Evolutionary conservation across 2,888 invertebrate species (phyloP), one percentile per base, ranked within the genome.

Genomic region (Hypercompe scribonia): DNA sequence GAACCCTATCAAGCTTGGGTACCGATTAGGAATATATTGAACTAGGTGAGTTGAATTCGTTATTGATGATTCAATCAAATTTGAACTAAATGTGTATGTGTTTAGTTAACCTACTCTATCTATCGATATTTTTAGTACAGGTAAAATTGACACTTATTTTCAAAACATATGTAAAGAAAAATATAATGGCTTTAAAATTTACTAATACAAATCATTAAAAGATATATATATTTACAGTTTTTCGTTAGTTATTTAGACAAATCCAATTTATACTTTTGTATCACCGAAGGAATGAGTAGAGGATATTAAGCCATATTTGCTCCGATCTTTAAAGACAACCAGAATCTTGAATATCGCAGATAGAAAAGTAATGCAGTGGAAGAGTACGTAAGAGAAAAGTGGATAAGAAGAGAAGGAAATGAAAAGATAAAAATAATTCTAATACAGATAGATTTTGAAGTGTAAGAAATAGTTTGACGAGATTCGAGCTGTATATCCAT

Each of bases 21-120:
- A 87, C 87, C 87, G 90, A 91, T 91, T 90, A 90, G 86, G 82
- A 86, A 86, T 83, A 84, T 80, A 86, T 89, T 90, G 88, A 86
- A 83, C 85, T 85, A 85, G 81, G 83, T 86, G 85, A 86, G 78
- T 79, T 85, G 89, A 90, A 89, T 90, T 84, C 83, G 84, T 88
- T 90, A 90, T 89, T 85, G 87, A 87, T 87, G 85, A 88, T 89
- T 89, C 84, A 87, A 84, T 87, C 80, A 84, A 86, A 82, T 83
- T 82, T 82, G 85, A 76, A 66, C 39, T 42, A 65, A 77, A 76
- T 31, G 31, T 61, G 80, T 81, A 80, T 81, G 78, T 80, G 75
- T 74, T 76, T 65, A 74, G 65, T 69, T 34, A 36, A 46, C 46
- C 67, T 64, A 33, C 63, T 46, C 21, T 21, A 1, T 46, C 7